These are phyloP conservation scores for Drosophila neotestacea DNA, from an alignment of 2,888 invertebrate genomes.

Conservation along the genomic window DNA sequence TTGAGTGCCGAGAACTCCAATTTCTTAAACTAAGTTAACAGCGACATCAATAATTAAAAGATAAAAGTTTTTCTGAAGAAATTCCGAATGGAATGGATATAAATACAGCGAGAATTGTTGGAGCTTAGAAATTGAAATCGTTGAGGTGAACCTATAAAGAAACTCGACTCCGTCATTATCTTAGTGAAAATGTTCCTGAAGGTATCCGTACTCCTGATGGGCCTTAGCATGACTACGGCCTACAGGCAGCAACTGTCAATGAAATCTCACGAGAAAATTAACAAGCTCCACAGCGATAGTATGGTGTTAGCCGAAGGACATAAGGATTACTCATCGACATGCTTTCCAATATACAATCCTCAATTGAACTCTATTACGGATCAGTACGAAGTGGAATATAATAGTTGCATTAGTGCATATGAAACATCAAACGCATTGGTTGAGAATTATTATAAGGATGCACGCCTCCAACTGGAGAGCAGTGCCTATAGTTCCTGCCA, in stretches of 20 bases:
- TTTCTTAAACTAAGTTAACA: constrained; percentile 12
- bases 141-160: not conserved
- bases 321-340: constrained; percentile 14
- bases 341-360: constrained; percentile 47
- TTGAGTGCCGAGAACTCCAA: not conserved
- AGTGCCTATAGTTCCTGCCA: constrained; percentile 12
- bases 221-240: constrained; percentile 12
- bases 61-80: constrained; percentile 16
- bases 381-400: constrained; percentile 35
- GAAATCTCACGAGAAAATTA: constrained; percentile 27
- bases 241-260: constrained; percentile 13
- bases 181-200: constrained; percentile 41
- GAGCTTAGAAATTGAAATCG: constrained; percentile 3
- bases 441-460: not conserved
- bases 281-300: constrained; percentile 32
- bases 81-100: constrained; percentile 16
- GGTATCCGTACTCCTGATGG: constrained; percentile 32
- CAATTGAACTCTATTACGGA: constrained; percentile 14
- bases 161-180: not conserved
- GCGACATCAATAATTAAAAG: constrained; percentile 38
- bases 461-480: constrained; percentile 1
- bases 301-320: constrained; percentile 45
- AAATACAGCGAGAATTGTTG: constrained; percentile 28
- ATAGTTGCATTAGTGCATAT: constrained; percentile 15
- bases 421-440: not conserved